phyloP scores from a whole-genome alignment of 1,140 invertebrate genomes.

The Achroia grisella region DNA sequence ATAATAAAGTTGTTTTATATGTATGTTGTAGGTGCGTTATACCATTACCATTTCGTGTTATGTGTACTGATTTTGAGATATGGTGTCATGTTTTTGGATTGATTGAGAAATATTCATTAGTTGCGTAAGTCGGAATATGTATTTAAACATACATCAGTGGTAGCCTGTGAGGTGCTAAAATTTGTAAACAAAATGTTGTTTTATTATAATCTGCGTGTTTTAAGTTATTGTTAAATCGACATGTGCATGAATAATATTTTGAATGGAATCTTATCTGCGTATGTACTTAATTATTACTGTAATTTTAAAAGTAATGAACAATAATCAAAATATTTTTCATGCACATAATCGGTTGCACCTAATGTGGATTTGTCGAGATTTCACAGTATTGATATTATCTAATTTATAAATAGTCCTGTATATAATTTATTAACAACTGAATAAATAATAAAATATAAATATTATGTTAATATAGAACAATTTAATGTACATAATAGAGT shows the following conservation, averaged over 20 bases:
- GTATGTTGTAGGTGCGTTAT: conserved; percentile 38
- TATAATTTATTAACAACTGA: conserved; percentile 69
- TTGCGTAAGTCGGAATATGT: conserved; percentile 33
- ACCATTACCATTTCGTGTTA: conserved; percentile 37
- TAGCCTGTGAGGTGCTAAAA: conserved; percentile 66
- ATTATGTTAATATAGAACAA: conserved; percentile 72
- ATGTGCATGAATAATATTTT: conserved; percentile 12
- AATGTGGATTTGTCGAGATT: conserved; percentile 50
- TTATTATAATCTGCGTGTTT: conserved; percentile 30
- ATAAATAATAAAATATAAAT: conserved; percentile 65
- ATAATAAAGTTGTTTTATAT: conserved; percentile 35
- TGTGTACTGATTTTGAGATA: conserved; percentile 40
- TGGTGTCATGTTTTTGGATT: conserved; percentile 41
- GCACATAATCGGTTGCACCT: conserved; percentile 14
- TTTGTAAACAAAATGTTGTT: conserved; percentile 35
- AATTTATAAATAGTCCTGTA: conserved; percentile 58
- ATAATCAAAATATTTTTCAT: conserved; percentile 11
- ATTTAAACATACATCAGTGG: conserved; percentile 37
- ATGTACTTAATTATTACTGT: conserved; percentile 1
- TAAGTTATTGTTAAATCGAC: conserved; percentile 25
- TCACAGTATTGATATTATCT: conserved; percentile 59
- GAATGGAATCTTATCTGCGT: neutral
- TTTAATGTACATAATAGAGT: conserved; percentile 73
- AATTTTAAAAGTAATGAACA: conserved; percentile 1
- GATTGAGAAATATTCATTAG: conserved; percentile 29